Conservation (phyloP, 2,888 invertebrate genomes). For the Standfussiana lucernea region DNA sequence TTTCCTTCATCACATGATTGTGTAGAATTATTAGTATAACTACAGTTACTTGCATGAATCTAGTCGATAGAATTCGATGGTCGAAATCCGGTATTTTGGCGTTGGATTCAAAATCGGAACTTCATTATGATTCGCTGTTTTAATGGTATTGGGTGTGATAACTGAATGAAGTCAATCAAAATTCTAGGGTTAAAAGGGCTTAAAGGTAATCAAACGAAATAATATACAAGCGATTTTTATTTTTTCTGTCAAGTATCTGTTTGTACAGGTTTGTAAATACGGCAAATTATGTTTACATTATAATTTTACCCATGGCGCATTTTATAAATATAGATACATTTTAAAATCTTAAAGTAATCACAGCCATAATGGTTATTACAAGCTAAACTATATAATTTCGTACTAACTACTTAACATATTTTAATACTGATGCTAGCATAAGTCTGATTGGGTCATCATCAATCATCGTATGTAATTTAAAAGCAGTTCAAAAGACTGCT, state of each 20-base stretch:
- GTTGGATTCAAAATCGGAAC: not conserved
- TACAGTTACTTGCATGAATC: not conserved
- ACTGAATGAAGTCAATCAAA: not conserved
- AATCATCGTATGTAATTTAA: slow-evolving; percentile 17
- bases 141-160: not conserved
- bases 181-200: not conserved
- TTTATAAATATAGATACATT: slow-evolving; percentile 10
- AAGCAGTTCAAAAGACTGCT: slow-evolving; percentile 9
- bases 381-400: slow-evolving; percentile 39
- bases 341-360: slow-evolving; percentile 63
- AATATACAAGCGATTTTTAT: slow-evolving; percentile 22
- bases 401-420: slow-evolving; percentile 15
- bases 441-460: slow-evolving; percentile 12
- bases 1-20: not conserved
- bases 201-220: slow-evolving; percentile 15
- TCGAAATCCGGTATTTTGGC: not conserved
- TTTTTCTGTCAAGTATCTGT: not conserved
- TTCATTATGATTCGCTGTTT: not conserved
- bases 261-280: slow-evolving; percentile 10
- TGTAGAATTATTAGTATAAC: not conserved
- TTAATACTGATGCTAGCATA: slow-evolving; percentile 60
- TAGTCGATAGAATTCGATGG: not conserved
- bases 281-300: slow-evolving; percentile 1
- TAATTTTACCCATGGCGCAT: not conserved
- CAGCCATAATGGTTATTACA: slow-evolving; percentile 66